Evolutionary conservation across 2,113 vertebrate species (phyloP).

Genomic region (Anser cygnoides): DNA sequence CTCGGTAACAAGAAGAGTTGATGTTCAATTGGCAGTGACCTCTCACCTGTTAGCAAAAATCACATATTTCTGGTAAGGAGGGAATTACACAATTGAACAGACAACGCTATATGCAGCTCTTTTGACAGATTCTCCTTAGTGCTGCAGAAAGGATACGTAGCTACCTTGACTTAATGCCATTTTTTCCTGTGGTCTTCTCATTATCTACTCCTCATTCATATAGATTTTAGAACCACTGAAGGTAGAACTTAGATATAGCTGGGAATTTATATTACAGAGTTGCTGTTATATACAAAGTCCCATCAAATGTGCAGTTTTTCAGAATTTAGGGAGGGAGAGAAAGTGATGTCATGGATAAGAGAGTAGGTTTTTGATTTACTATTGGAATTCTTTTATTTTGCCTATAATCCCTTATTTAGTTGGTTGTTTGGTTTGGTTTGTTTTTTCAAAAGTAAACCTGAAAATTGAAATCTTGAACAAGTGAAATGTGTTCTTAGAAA

Average conservation of each 20-base stretch:
- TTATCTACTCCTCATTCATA: not conserved
- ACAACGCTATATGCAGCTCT: not conserved
- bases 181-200: not conserved
- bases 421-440: not conserved
- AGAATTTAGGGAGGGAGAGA: not conserved
- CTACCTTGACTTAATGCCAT: not conserved
- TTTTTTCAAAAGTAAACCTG: not conserved
- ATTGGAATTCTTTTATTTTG: not conserved
- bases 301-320: not conserved
- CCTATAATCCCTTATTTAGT: not conserved
- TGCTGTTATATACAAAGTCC: not conserved
- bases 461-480: not conserved
- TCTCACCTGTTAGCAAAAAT: not conserved
- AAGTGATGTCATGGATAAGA: not conserved
- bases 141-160: not conserved
- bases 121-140: not conserved
- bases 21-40: not conserved
- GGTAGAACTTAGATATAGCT: not conserved
- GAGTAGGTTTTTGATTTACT: not conserved
- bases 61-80: not conserved
- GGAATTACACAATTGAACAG: not conserved
- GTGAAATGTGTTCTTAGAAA: not conserved
- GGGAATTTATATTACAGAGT: not conserved
- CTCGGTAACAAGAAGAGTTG: not conserved
- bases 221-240: not conserved